These are phyloP conservation scores for Gonioctena quinquepunctata DNA, from an alignment of 1,140 invertebrate species.

Conservation along the genomic window DNA sequence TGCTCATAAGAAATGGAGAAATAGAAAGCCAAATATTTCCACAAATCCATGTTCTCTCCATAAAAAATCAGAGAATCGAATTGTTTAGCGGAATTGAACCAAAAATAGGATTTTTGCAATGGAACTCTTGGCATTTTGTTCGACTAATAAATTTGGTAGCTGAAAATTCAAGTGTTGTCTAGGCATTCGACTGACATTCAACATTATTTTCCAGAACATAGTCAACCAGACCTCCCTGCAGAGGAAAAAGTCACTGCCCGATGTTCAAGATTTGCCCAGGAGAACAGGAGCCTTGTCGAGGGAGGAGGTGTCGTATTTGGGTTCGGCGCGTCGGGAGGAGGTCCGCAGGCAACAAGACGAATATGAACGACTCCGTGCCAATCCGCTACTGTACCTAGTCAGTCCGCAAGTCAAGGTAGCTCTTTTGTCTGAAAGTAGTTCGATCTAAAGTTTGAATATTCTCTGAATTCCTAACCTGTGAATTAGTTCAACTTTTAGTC, in stretches of 20 bases:
- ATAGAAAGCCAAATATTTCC: no score
- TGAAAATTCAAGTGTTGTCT: no score
- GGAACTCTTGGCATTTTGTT: no score
- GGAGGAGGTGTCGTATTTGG: conserved; percentile 92
- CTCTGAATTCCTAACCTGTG: not conserved
- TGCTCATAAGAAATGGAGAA: no score
- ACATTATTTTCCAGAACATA: conserved; percentile 48
- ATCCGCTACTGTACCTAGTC: conserved; percentile 92
- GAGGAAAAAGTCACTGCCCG: conserved; percentile 94
- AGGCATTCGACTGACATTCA: no score
- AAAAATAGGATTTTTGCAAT: no score
- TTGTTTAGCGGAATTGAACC: no score
- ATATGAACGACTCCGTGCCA: conserved; percentile 87
- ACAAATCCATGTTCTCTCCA: no score
- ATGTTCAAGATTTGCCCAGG: conserved; percentile 80
- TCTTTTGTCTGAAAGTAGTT: not conserved
- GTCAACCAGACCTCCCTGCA: conserved; percentile 64
- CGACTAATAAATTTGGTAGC: no score
- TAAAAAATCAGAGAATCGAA: no score
- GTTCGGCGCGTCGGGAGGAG: conserved; percentile 91
- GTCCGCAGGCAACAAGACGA: conserved; percentile 88
- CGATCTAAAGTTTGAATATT: not conserved
- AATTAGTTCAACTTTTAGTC: conserved; percentile 13
- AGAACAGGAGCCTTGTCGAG: conserved; percentile 82
- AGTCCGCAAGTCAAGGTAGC: conserved; percentile 94